Conservation (phyloP, 2,113 vertebrate species). For the Numenius arquata region DNA sequence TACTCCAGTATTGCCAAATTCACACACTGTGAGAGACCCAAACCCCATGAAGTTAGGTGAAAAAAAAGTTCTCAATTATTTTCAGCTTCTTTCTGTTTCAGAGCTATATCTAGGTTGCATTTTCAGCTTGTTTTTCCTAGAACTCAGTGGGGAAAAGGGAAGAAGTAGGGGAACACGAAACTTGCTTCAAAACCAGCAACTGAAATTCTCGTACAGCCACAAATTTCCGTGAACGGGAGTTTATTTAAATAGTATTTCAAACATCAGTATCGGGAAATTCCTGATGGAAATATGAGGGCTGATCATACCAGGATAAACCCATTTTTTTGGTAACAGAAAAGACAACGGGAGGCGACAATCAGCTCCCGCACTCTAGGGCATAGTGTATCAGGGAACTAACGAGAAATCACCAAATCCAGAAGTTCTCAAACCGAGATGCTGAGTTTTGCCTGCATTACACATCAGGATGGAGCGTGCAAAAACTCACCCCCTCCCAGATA, state of each 20-base stretch:
- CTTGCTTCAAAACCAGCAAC: neutral
- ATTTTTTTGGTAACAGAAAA: neutral
- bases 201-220: neutral
- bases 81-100: neutral
- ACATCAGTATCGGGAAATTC: neutral
- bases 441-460: neutral
- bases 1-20: neutral
- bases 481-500: fast-evolving
- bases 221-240: neutral
- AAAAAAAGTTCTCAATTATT: neutral
- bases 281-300: neutral
- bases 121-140: neutral
- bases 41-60: neutral
- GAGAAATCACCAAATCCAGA: neutral
- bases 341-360: fast-evolving
- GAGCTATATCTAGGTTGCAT: neutral
- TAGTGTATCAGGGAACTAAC: fast-evolving
- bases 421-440: neutral
- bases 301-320: neutral
- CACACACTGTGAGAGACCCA: neutral
- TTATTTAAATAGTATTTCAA: neutral
- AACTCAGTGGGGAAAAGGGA: neutral
- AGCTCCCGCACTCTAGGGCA: fast-evolving
- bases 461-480: neutral
- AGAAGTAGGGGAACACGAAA: neutral